Evolutionary conservation across 2,797 vertebrate genomes (phyloP).

Genomic region (Acanthurus leucopareius): DNA sequence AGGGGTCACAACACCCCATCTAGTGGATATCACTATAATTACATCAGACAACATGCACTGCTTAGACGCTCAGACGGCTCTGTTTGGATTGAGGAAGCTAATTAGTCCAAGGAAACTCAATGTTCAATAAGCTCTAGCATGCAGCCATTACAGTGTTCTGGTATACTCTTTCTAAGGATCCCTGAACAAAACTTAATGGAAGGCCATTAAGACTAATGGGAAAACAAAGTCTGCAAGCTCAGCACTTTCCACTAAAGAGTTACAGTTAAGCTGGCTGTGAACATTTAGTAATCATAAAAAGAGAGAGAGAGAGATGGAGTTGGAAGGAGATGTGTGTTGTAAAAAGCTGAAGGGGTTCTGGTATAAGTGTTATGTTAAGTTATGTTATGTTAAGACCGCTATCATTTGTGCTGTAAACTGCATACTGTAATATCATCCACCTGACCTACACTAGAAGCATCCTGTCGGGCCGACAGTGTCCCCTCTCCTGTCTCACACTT

Average conservation of each 20-base stretch:
- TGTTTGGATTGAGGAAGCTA: conserved; percentile 29
- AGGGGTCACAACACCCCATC: conserved; percentile 61
- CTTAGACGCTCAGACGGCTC: no score
- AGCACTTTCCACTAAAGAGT: conserved; percentile 39
- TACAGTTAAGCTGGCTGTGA: not conserved
- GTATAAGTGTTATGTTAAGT: no score
- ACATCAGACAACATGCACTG: no score
- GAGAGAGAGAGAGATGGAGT: not conserved
- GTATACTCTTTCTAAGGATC: conserved; percentile 17
- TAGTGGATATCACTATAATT: conserved; percentile 63
- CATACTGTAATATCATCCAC: conserved; percentile 52
- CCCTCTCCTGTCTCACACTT: conserved; percentile 31
- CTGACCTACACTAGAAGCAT: conserved; percentile 46
- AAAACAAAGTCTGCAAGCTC: conserved; percentile 53
- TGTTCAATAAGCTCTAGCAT: conserved; percentile 32
- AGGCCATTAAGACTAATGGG: conserved; percentile 62
- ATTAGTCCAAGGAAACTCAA: conserved; percentile 48
- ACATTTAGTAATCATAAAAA: conserved; percentile 16
- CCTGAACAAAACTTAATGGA: conserved; percentile 49
- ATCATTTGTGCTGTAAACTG: conserved; percentile 40
- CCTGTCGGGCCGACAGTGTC: conserved; percentile 30
- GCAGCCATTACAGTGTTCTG: conserved; percentile 41
- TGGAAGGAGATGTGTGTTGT: conserved; percentile 17
- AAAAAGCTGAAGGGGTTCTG: conserved; percentile 41
- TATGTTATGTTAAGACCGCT: conserved; percentile 36